A percentile compares a stretch with the other conserved stretches of the same genome.
phyloP scores from a whole-genome alignment of 2,888 invertebrate species.

The Ditula angustiorana region DNA sequence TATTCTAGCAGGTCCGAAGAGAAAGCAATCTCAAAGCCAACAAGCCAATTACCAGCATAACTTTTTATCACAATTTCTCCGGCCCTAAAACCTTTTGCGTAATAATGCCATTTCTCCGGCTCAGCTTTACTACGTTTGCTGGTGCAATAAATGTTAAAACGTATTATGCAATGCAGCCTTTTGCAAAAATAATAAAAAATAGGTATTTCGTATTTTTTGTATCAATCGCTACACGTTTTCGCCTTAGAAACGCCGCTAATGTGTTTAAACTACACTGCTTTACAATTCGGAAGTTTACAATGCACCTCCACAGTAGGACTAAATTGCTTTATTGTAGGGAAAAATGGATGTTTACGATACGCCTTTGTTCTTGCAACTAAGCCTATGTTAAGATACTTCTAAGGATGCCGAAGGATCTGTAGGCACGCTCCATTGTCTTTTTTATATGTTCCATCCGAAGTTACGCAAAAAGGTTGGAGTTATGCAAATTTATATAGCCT shows the following conservation, averaged over 20 bases:
- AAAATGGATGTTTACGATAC: constrained; percentile 74
- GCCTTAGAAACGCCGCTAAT: constrained; percentile 70
- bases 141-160: constrained; percentile 45
- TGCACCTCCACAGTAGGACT: constrained; percentile 74
- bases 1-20: constrained; percentile 26
- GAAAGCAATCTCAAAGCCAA: constrained; percentile 35
- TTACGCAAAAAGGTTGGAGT: constrained; percentile 34
- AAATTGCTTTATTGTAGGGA: constrained; percentile 75
- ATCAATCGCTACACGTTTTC: constrained; percentile 45
- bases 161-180: constrained; percentile 66
- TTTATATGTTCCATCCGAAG: constrained; percentile 30
- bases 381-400: constrained; percentile 58
- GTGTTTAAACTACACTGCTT: constrained; percentile 58
- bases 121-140: constrained; percentile 41
- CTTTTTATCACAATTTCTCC: constrained; percentile 61
- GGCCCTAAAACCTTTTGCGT: constrained; percentile 55
- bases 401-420: constrained; percentile 64
- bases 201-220: constrained; percentile 44
- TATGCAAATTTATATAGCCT: constrained; percentile 34
- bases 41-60: constrained; percentile 27
- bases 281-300: constrained; percentile 81
- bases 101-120: constrained; percentile 56
- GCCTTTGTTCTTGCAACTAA: constrained; percentile 57
- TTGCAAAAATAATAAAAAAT: constrained; percentile 57
- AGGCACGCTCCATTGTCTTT: constrained; percentile 50